These are phyloP conservation scores for Napeogenes sylphis DNA, from an alignment of 2,888 invertebrate genomes.

Conservation along the genomic window DNA sequence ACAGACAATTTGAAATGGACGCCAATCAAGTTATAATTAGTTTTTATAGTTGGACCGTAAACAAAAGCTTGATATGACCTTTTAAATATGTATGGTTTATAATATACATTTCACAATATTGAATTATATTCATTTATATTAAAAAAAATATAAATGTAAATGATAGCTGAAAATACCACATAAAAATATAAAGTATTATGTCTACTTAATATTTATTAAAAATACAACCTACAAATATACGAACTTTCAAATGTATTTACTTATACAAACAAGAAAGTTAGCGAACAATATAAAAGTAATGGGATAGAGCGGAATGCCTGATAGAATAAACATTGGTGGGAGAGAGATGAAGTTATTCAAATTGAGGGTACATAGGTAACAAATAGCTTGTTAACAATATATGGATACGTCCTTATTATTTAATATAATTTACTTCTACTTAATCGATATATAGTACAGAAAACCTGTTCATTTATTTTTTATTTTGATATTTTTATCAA, in stretches of 20 bases:
- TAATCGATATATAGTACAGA: background rate
- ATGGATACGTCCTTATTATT: slow-evolving; percentile 54
- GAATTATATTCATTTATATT: too few species aligned
- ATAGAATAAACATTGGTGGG: slow-evolving; percentile 40
- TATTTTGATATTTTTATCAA: too few species aligned
- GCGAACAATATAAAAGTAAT: slow-evolving; percentile 79
- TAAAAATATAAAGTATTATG: background rate
- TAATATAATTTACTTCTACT: background rate
- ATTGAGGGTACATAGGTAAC: slow-evolving; percentile 78
- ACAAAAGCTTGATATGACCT: too few species aligned
- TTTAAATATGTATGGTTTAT: background rate
- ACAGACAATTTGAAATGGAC: too few species aligned
- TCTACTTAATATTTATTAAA: slow-evolving; percentile 3
- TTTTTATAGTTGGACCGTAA: too few species aligned
- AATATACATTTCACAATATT: too few species aligned
- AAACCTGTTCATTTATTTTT: too few species aligned
- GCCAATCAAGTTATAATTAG: too few species aligned
- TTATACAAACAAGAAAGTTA: slow-evolving; percentile 79
- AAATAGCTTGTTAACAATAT: slow-evolving; percentile 72
- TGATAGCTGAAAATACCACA: too few species aligned
- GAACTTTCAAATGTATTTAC: slow-evolving; percentile 78
- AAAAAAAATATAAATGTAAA: too few species aligned
- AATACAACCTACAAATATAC: slow-evolving; percentile 73
- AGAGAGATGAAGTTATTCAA: slow-evolving; percentile 70
- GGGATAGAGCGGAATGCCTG: slow-evolving; percentile 64